Evolutionary conservation across 2,888 invertebrate species (phyloP), one percentile per base, ranked within the genome.

Genomic region (Drosophila imparisetae): DNA sequence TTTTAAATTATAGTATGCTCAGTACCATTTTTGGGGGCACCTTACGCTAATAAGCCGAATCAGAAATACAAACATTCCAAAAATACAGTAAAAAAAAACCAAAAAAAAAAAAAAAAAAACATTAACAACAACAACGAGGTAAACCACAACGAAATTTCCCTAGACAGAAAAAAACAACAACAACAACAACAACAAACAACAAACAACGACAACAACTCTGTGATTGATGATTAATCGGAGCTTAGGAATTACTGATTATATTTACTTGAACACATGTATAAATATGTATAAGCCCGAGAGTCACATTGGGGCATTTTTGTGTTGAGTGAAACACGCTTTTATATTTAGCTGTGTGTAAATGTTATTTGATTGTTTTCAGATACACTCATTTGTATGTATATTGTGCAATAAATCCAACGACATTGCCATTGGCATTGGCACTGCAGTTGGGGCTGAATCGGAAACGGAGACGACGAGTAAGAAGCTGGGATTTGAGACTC

Each of bases 21-120:
- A 32, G 54, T 54, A 34, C 58, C 59, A 65, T 62, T 70, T 67
- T 71, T 66, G 42, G 66, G 64, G 63, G 21, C 55, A 45, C 52
- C 21, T 29, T 48, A 54, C 68, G 77, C 68, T 70, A 74, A 66
- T 71, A 71, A 63, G 70, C 34, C 50, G 60, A 84, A 84, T 86
- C 78, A 82, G 61, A 72, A 72, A 80, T 60, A 74, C 77, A 86
- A 86, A 84, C 57, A 83, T 36, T 54, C 53, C 53, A 66, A 69
- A 66, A 58, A 57, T 36, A 59, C 30, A 36, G 32, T 24, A 30
- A 38, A 53, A 40, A 48, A 49, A 62, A 58, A 15, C 3, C n/a
- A 38, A 53, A 40, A 48, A 30, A 38, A 53, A 40, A 48, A n/a
- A n/a, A 18, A 38, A 7, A 38, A 38, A n/a, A 8, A 4, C 38